Evolutionary conservation across 1,140 invertebrate genomes (phyloP).

Genomic region (Melitaea cinxia): DNA sequence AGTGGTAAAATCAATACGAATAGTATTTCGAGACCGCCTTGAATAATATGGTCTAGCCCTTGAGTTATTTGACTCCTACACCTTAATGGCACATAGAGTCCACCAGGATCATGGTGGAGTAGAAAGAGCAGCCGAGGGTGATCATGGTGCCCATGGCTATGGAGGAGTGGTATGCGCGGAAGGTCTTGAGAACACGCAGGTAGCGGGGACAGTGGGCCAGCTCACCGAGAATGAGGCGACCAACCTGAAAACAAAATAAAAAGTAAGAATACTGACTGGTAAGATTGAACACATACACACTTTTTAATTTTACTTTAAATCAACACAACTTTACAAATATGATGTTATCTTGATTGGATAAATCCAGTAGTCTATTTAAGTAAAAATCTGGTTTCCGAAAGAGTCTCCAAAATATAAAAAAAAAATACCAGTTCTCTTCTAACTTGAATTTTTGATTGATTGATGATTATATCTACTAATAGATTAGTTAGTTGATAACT

Average conservation of each 20-base stretch:
- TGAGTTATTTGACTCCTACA: background rate
- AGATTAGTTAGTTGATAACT: too few species aligned
- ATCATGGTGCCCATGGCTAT: slow-evolving; percentile 89
- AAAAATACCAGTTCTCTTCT: too few species aligned
- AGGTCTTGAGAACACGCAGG: slow-evolving; percentile 85
- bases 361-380: too few species aligned
- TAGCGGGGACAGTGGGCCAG: slow-evolving; percentile 88
- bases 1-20: background rate
- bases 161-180: slow-evolving; percentile 85
- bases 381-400: too few species aligned
- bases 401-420: too few species aligned
- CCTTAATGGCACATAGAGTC: slow-evolving; percentile 67
- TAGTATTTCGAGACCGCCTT: slow-evolving; percentile 16
- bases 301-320: too few species aligned
- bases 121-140: slow-evolving; percentile 85
- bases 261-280: background rate
- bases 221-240: slow-evolving; percentile 84
- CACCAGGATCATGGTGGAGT: slow-evolving; percentile 75
- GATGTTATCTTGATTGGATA: too few species aligned
- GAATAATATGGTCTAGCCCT: slow-evolving; percentile 15
- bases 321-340: too few species aligned
- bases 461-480: too few species aligned
- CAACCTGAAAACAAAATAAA: slow-evolving; percentile 78
- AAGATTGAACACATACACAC: too few species aligned
- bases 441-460: too few species aligned